Evolutionary conservation across 2,888 invertebrate species (phyloP).

Genomic region (Eupithecia abbreviata): DNA sequence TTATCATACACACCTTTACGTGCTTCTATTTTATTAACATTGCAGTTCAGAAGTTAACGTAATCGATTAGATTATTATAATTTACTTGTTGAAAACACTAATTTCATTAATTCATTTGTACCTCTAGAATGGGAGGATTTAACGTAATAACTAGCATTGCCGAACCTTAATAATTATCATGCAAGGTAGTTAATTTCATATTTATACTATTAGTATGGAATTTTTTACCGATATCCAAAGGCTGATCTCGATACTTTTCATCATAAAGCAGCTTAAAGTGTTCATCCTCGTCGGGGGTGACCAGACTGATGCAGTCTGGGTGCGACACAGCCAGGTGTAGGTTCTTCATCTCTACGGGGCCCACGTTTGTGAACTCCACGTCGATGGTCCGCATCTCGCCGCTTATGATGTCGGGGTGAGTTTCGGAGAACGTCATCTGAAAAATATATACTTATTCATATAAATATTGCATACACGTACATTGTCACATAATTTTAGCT

Average conservation of each 20-base stretch:
- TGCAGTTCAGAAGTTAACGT: no score
- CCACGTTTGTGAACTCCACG: constrained; percentile 88
- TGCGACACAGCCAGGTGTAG: constrained; percentile 87
- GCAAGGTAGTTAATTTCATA: not conserved
- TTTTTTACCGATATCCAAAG: constrained; percentile 67
- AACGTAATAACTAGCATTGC: no score
- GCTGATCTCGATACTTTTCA: constrained; percentile 80
- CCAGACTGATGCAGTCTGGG: constrained; percentile 86
- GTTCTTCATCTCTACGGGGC: constrained; percentile 85
- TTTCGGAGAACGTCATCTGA: constrained; percentile 88
- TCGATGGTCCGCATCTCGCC: constrained; percentile 89
- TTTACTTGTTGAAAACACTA: no score
- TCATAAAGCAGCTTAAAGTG: constrained; percentile 64
- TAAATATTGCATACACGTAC: no score
- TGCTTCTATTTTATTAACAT: no score
- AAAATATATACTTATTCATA: not conserved
- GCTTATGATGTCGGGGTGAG: constrained; percentile 86
- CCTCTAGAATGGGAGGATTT: no score
- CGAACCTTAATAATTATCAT: no score
- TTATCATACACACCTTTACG: no score
- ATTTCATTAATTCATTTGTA: no score
- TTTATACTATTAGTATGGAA: not conserved
- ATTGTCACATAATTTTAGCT: no score
- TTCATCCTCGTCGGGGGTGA: constrained; percentile 53
- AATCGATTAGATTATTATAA: no score